Base-by-base conservation (phyloP, 1,140 invertebrate species). In the Babylonia areolata region DNA sequence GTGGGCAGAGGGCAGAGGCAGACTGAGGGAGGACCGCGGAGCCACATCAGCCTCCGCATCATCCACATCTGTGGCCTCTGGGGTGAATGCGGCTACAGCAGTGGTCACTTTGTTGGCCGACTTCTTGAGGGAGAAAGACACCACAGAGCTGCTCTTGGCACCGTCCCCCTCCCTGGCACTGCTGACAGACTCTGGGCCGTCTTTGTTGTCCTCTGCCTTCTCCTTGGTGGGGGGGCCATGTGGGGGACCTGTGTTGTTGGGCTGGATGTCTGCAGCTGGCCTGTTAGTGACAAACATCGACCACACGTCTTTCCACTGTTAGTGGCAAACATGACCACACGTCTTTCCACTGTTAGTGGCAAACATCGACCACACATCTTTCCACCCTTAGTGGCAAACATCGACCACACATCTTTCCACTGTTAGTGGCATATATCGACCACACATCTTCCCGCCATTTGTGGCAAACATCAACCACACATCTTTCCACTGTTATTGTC, bases 71-170 rank as follows among this genome's bases (percentile, higher is more conserved):
- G n/a, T 69, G 23, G 35, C 64, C n/a, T 84, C 82, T 1, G 64
- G 82, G 37, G 82, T 73, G 69, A 84, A 84, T 23, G 64, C 82
- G 17, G 82, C 64, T 3, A 84, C 64, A 1, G 82, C 82, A 46
- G 82, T 15, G 11, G 82, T 46, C 20, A 84, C 69, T 40, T 84
- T 84, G 64, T 46, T 84, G 82, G 64, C 31, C n/a, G 82, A 75
- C n/a, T 84, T 84, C 82, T 84, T 84, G 23, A 84, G 82, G 20
- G 82, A 73, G 64, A 84, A 84, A 5, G 82, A 84, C 3, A 84
- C 82, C 6, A 84, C 64, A 31, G 54, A 23, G 15, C 46, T 33
- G n/a, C 40, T 28, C 33, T 80, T 80, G 71, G 9, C 31, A 6
- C 28, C 17, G 37, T 77, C 75, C 20, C 11, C 37, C 20, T 77